Base-by-base conservation (phyloP, 1,140 invertebrate genomes). In the Euura lappo region DNA sequence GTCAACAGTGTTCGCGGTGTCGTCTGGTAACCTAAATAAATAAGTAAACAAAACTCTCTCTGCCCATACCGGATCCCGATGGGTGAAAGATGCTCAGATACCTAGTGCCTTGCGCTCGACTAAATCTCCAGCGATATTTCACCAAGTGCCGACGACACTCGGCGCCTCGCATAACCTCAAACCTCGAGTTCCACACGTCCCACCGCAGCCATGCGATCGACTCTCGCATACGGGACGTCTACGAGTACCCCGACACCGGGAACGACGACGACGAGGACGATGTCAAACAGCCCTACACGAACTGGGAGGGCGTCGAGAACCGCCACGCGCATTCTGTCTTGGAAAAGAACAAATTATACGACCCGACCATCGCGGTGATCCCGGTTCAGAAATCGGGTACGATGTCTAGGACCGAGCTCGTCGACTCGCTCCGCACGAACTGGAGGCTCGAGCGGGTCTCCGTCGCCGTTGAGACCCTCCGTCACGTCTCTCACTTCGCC, bases 401-500 rank as follows among this genome's bases (percentile, higher is more conserved):
- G 5, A 43, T 70, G 28, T 70, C 71, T 10, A 72, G 79, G 74
- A 73, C 81, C 69, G 44, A 78, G 67, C 80, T 86, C 75, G 72
- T 84, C 42, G 69, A 75, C 45, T 64, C 81, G 42, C 13, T 82
- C 6, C 45, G 70, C 71, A 75, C 73, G 68, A 76, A 88, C 71
- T 86, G 83, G 82, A 74, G 72, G 42, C 81, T 79, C 45, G 79
- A 83, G 71, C 65, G 79, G 69, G 73, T 80, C 45, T n/a, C 77
- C 47, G 73, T 88, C 42, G 80, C 90, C 4, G 77, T 87, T 2
- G 73, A 78, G 1, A 76, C 81, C 10, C 88, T 90, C 65, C 74
- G 80, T 68, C 68, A 45, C 0, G 66, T 89, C 4, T 79, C 84
- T 42, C 68, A 83, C 51, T 84, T 83, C 77, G 86, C 83, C 68